Evolutionary conservation across 2,113 vertebrate genomes (phyloP), one percentile per base, ranked within the genome.

Genomic region (Physeter macrocephalus): DNA sequence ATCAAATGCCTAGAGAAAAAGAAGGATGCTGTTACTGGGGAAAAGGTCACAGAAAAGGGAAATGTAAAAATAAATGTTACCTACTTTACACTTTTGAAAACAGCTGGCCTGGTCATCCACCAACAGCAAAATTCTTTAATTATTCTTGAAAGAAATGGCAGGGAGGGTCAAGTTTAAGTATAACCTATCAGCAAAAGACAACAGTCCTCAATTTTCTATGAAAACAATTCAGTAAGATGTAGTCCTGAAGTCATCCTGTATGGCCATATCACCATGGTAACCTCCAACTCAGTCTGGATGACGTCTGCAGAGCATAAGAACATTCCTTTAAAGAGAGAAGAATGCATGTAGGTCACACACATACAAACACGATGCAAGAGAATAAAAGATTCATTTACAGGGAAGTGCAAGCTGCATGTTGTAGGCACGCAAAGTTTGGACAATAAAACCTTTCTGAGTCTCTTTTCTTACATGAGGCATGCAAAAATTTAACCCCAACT

Each of bases 221-320:
- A 72, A 97, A 96, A 86, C 91, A 95, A 41, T 49, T 89, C 93
- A 86, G 94, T 85, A 92, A 94, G 95, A 97, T 92, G 61, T 52
- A 84, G 67, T 88, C 90, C 61, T 93, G 39, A 95, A 97, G 94
- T 85, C 85, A 93, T 95, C 64, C 62, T 92, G 41, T 80, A 85
- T 85, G 93, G 43, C 81, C 92, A 81, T 64, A 97, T 97, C 95
- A 96, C 97, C 97, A 98, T 98, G 98, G 98, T 85, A 98, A 98
- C 98, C 69, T 95, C 41, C 92, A 96, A 75, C 90, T 95, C 92
- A 88, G 71, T 74, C 92, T 87, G 91, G 87, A 88, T 77, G 86
- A 52, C 84, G 43, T 92, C 96, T 87, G 62, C 84, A 94, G 57
- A 96, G 82, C 59, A 87, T 92, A 80, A 97, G 46, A 97, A 67